Percentiles rank a stretch among this genome's conserved stretches.
Conservation (phyloP, 2,113 vertebrate species). For the Stegostoma tigrinum region DNA sequence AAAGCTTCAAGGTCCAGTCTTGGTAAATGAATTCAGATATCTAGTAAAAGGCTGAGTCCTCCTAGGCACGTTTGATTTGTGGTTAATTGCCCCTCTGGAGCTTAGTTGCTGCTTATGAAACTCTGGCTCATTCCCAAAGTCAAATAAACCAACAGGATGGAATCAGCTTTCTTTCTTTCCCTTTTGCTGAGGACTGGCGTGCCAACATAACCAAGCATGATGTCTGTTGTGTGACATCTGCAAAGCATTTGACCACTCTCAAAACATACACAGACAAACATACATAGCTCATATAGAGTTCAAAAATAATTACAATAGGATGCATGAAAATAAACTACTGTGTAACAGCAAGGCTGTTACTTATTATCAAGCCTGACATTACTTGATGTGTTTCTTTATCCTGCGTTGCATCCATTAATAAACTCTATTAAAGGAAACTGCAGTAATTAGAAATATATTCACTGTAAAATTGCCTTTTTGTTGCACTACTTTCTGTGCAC, state of each 20-base stretch:
- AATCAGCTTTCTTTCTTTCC: not conserved
- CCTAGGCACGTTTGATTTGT: not conserved
- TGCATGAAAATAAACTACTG: not conserved
- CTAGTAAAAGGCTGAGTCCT: not conserved
- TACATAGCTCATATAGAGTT: not conserved
- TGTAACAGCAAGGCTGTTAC: not conserved
- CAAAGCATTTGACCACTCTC: not conserved
- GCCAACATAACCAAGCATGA: not conserved
- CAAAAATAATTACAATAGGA: not conserved
- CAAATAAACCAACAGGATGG: not conserved
- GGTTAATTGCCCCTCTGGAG: slow-evolving; percentile 7
- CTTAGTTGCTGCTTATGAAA: not conserved
- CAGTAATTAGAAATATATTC: not conserved
- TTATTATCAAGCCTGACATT: not conserved
- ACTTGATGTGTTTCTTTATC: not conserved
- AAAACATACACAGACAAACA: not conserved
- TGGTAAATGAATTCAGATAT: not conserved
- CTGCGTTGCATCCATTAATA: not conserved
- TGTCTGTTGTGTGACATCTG: not conserved
- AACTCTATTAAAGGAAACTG: not conserved
- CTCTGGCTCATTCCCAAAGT: not conserved
- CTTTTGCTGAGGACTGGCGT: not conserved
- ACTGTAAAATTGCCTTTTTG: not conserved
- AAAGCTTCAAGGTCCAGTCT: not conserved
- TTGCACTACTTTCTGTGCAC: not conserved